Evolutionary conservation across 2,113 vertebrate genomes (phyloP), one percentile per base, ranked within the genome.

Genomic region (Neotoma lepida): DNA sequence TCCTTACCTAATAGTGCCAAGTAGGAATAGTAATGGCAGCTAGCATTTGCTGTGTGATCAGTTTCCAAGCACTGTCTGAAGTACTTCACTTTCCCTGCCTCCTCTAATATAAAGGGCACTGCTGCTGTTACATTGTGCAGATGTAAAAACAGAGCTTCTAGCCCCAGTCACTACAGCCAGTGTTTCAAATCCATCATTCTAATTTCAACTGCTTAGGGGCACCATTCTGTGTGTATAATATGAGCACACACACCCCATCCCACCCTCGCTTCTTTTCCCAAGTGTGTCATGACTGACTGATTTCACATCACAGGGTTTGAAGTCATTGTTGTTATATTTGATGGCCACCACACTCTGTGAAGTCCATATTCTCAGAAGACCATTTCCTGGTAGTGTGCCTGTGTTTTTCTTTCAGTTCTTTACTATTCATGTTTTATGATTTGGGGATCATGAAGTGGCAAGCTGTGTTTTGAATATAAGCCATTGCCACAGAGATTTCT

Each of bases 341-440:
- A 87, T 80, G 78, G 86, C 76, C 58, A 35, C 71, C 56, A 51
- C 51, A 35, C 24, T 68, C 70, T 14, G n/a, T 7, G 17, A 94
- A 89, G 64, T n/a, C 71, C 35, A 3, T 93, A 94, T 93, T 88
- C 66, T 84, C 85, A 73, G 58, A 73, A 64, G 90, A 88, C 77
- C 8, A 3, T 95, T 89, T 90, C 64, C 92, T 81, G 49, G 51
- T 28, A 86, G 58, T 51, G 2, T n/a, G 12, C 58, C 71, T 58
- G 2, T 96, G 63, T 82, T 92, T 96, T 89, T 66, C 71, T 94
- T 95, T 94, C 78, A 73, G 39, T 82, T 93, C 71, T 78, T 96
- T 22, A 4, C 85, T 58, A 74, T 86, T 89, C 33, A 74, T 96
- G 71, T 92, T 97, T 97, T 96, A 92, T 70, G 94, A 88, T 88